Conservation (phyloP, 2,888 invertebrate genomes). For the Lapara coniferarum region DNA sequence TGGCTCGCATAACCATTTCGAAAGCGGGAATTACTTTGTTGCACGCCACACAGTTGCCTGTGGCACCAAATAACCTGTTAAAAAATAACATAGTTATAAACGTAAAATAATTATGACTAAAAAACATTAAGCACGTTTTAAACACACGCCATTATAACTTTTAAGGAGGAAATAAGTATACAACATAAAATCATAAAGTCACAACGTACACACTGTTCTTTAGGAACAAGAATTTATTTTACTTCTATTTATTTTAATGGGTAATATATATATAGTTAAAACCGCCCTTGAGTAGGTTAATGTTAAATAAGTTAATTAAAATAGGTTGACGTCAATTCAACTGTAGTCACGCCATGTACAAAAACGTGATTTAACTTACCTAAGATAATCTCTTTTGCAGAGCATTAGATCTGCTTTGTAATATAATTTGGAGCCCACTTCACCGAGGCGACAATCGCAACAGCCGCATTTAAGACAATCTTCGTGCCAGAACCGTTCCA, state of each 20-base stretch:
- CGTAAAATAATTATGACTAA: slow-evolving; percentile 56
- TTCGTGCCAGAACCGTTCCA: slow-evolving; percentile 97
- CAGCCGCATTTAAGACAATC: slow-evolving; percentile 96
- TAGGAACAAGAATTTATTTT: slow-evolving; percentile 22
- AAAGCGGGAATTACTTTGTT: slow-evolving; percentile 96
- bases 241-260: neutral
- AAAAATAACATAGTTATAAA: slow-evolving; percentile 58
- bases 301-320: neutral
- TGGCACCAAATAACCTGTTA: slow-evolving; percentile 93
- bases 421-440: slow-evolving; percentile 95
- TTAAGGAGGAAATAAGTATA: slow-evolving; percentile 40
- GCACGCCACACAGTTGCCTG: slow-evolving; percentile 95
- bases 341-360: neutral
- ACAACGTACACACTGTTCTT: slow-evolving; percentile 22
- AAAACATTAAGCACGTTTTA: slow-evolving; percentile 57
- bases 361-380: slow-evolving; percentile 75
- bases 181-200: slow-evolving; percentile 35
- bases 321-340: neutral
- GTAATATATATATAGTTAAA: neutral
- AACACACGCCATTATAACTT: slow-evolving; percentile 52
- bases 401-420: slow-evolving; percentile 95
- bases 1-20: slow-evolving; percentile 97
- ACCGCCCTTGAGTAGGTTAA: neutral
- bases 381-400: slow-evolving; percentile 95
- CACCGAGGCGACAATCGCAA: slow-evolving; percentile 96